phyloP scores from a whole-genome alignment of 2,113 vertebrate genomes.

The Periophthalmodon schlosseri region DNA sequence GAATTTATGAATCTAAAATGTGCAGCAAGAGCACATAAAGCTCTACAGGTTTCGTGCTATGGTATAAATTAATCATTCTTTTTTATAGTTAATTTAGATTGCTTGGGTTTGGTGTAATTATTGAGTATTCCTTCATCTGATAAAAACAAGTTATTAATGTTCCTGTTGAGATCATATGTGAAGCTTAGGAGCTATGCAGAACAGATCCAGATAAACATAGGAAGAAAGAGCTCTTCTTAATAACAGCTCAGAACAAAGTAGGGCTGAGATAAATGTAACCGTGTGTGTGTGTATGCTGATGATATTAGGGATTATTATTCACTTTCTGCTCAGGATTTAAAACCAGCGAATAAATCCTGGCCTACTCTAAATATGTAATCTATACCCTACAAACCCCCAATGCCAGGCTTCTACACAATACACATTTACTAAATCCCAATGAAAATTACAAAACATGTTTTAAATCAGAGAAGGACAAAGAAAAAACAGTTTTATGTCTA shows the following conservation, averaged over 20 bases:
- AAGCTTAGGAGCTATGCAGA: constrained; percentile 33
- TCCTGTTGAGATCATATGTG: constrained; percentile 27
- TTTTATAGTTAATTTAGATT: background rate
- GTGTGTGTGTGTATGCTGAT: constrained; percentile 31
- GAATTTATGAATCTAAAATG: background rate
- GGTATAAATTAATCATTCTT: background rate
- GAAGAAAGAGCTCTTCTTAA: constrained; percentile 3
- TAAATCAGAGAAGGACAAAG: constrained; percentile 25
- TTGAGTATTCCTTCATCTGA: constrained; percentile 20
- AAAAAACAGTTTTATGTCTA: constrained; percentile 7
- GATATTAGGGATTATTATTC: constrained; percentile 58
- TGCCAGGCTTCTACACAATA: constrained; percentile 30
- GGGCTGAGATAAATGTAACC: constrained; percentile 40
- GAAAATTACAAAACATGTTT: constrained; percentile 35
- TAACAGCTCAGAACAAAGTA: constrained; percentile 28
- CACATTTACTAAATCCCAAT: constrained; percentile 27
- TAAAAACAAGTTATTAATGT: constrained; percentile 22
- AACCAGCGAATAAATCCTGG: constrained; percentile 47
- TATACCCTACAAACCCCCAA: constrained; percentile 40
- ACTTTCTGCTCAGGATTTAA: constrained; percentile 61
- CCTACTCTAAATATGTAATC: constrained; percentile 53
- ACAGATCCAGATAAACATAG: constrained; percentile 23
- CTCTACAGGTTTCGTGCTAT: background rate
- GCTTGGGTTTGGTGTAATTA: background rate
- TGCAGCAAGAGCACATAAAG: background rate